These are phyloP conservation scores for Bombyx huttoni DNA, from an alignment of 2,888 invertebrate genomes.

Conservation along the genomic window DNA sequence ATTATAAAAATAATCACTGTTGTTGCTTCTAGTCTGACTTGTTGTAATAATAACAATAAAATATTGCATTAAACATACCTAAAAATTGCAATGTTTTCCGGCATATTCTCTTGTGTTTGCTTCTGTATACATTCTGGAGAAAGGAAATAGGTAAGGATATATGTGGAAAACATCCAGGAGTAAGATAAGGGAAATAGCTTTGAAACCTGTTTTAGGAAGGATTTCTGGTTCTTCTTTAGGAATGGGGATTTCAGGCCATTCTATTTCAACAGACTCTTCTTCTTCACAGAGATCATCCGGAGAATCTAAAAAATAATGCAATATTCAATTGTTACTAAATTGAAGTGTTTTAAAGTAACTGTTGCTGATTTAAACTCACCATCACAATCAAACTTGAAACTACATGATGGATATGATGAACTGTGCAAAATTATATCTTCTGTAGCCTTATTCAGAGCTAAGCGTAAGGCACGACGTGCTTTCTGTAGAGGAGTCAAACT, in stretches of 20 bases:
- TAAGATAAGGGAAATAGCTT: slow-evolving; percentile 5
- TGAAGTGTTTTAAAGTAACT: not conserved
- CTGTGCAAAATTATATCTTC: slow-evolving; percentile 42
- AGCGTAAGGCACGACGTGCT: slow-evolving; percentile 51
- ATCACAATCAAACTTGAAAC: slow-evolving; percentile 33
- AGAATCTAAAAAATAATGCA: slow-evolving; percentile 24
- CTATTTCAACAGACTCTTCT: slow-evolving; percentile 45
- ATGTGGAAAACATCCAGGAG: slow-evolving; percentile 4
- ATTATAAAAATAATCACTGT: too few species aligned
- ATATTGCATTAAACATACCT: slow-evolving; percentile 6
- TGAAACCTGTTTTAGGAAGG: slow-evolving; percentile 31
- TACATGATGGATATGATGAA: slow-evolving; percentile 31
- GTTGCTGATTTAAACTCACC: slow-evolving; percentile 15
- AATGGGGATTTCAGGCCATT: slow-evolving; percentile 25
- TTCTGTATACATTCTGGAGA: slow-evolving; percentile 16
- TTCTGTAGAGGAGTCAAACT: slow-evolving; percentile 53
- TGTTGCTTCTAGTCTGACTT: not conserved
- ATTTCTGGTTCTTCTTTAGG: slow-evolving; percentile 7
- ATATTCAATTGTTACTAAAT: not conserved
- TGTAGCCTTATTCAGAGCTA: slow-evolving; percentile 53
- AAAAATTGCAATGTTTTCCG: slow-evolving; percentile 6
- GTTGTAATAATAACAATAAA: not conserved
- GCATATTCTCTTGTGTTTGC: not conserved
- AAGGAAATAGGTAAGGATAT: slow-evolving; percentile 4
- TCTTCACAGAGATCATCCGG: slow-evolving; percentile 45